Conservation (phyloP, 1,140 invertebrate species). For the Drosophila repleta region DNA sequence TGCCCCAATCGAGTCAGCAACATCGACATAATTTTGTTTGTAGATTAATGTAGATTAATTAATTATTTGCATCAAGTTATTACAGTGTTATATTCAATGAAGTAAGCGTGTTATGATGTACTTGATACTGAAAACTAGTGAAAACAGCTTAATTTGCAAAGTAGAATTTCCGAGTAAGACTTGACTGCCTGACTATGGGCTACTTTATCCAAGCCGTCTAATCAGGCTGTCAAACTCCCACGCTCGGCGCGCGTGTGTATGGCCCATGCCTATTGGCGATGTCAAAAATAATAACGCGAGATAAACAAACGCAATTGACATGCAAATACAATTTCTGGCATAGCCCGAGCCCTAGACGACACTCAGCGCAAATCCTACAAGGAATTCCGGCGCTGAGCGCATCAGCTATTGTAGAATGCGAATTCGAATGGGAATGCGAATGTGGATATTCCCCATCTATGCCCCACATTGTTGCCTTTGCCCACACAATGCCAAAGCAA, state of each 20-base stretch:
- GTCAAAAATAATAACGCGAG: conserved; percentile 77
- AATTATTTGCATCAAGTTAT: too few species aligned
- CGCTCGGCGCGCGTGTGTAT: conserved; percentile 1
- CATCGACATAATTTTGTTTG: too few species aligned
- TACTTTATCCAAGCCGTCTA: conserved; percentile 53
- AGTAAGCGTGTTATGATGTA: too few species aligned
- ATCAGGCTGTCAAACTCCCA: conserved; percentile 28
- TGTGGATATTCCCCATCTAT: not conserved
- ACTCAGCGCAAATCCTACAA: conserved; percentile 25
- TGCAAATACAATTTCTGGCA: conserved; percentile 75
- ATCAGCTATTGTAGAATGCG: conserved; percentile 10
- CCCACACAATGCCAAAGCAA: conserved; percentile 40
- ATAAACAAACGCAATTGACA: conserved; percentile 80
- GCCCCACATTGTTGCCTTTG: not conserved
- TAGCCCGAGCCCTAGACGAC: conserved; percentile 12
- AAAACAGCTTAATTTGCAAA: too few species aligned
- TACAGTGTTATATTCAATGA: too few species aligned
- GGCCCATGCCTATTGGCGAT: conserved; percentile 55
- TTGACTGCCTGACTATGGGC: conserved; percentile 54
- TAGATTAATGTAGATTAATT: too few species aligned
- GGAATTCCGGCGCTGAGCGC: conserved; percentile 50
- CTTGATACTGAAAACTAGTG: too few species aligned
- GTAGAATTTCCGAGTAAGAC: not conserved
- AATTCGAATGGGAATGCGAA: conserved; percentile 17
- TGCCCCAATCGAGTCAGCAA: not conserved